phyloP scores from a whole-genome alignment of 2,113 vertebrate genomes.

The Varanus salvator region DNA sequence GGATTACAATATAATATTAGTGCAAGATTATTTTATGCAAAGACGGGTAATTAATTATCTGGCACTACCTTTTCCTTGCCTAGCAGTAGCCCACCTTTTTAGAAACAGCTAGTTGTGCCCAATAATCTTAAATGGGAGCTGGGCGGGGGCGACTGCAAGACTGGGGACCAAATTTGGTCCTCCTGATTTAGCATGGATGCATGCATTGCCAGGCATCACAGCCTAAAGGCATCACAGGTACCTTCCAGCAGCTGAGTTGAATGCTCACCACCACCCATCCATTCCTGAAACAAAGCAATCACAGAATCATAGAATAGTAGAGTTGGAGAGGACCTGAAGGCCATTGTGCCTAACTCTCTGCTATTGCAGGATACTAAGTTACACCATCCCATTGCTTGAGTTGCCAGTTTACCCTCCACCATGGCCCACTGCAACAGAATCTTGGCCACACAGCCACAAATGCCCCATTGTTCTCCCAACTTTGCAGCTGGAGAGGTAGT shows the following conservation, averaged over 20 bases:
- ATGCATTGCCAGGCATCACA: neutral
- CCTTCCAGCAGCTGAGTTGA: neutral
- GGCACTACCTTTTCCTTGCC: neutral
- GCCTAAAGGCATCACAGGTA: neutral
- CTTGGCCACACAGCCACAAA: neutral
- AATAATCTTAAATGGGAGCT: too few relatives aligned
- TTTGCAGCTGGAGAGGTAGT: neutral
- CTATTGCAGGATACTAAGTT: too few relatives aligned
- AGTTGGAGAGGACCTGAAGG: too few relatives aligned
- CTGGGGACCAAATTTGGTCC: too few relatives aligned
- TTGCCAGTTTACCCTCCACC: neutral
- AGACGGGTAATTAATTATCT: neutral
- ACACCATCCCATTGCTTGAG: too few relatives aligned
- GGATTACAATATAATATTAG: neutral
- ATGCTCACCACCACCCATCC: neutral
- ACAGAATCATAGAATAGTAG: too few relatives aligned
- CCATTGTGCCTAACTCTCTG: too few relatives aligned
- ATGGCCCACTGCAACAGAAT: neutral
- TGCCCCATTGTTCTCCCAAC: neutral
- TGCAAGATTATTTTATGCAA: neutral
- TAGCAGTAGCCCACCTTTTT: neutral
- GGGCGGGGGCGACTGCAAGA: too few relatives aligned
- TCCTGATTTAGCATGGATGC: too few relatives aligned
- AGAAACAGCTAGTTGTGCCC: too few relatives aligned
- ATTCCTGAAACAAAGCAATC: neutral